Percentiles rank a stretch among this genome's conserved stretches.
Evolutionary conservation across 2,797 vertebrate species (phyloP).

Genomic region (Paguma larvata): DNA sequence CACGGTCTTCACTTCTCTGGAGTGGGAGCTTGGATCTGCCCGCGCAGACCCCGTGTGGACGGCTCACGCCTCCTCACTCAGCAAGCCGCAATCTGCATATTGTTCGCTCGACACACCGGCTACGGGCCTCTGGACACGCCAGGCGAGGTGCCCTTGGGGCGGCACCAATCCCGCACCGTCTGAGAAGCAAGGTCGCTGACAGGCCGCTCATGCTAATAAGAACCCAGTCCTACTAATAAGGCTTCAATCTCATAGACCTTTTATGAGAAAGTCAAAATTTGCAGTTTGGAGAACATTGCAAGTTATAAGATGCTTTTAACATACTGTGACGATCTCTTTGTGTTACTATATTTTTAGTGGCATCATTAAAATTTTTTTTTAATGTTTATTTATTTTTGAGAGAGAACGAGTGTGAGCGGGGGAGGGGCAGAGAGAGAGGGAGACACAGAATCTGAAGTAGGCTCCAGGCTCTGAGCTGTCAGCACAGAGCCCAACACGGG

Average conservation of each 20-base stretch:
- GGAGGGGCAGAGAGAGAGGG: no score
- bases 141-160: background rate
- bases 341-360: background rate
- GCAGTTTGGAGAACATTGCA: no score
- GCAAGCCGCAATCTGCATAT: background rate
- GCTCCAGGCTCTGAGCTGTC: no score
- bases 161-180: accelerated
- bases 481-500: no score
- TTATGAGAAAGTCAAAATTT: background rate
- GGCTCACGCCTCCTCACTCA: background rate
- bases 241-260: background rate
- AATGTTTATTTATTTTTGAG: no score
- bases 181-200: no score
- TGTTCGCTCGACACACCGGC: background rate
- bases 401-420: no score
- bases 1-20: background rate
- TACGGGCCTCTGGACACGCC: background rate
- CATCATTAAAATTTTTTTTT: no score
- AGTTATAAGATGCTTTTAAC: background rate
- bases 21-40: background rate
- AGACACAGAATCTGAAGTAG: no score
- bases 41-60: no score
- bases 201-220: accelerated
- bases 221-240: background rate
- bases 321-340: background rate